phyloP scores from a whole-genome alignment of 2,797 vertebrate genomes.

The Nannoperca obscura region DNA sequence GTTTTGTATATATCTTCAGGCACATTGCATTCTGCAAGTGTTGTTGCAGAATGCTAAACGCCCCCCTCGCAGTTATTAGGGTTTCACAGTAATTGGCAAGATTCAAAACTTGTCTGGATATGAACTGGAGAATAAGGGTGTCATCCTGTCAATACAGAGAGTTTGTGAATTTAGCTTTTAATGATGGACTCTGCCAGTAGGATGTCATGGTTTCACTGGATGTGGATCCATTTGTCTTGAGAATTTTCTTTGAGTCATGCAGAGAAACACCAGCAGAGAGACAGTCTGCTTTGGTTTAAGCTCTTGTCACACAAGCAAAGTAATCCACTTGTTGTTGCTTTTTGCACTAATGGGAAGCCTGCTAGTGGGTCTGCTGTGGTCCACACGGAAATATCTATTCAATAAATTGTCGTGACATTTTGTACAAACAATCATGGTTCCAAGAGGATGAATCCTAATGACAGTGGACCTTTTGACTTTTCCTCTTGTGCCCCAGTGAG shows the following conservation, averaged over 20 bases:
- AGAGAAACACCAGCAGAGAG: background rate
- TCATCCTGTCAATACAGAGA: conserved; percentile 16
- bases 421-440: too few species aligned
- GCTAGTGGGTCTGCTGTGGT: background rate
- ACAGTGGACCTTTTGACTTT: too few species aligned
- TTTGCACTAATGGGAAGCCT: background rate
- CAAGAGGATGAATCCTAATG: too few species aligned
- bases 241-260: conserved; percentile 26
- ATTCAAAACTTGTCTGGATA: conserved; percentile 22
- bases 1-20: conserved; percentile 42
- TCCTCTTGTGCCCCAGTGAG: too few species aligned
- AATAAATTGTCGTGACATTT: background rate
- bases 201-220: conserved; percentile 32
- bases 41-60: conserved; percentile 45
- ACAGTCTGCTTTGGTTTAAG: conserved; percentile 2
- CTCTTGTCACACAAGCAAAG: conserved; percentile 6
- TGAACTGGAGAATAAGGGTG: conserved; percentile 15
- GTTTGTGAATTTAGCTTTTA: conserved; percentile 30
- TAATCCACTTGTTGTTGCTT: background rate
- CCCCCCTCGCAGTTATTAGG: background rate
- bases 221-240: conserved; percentile 23
- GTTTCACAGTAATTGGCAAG: conserved; percentile 29
- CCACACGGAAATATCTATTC: background rate
- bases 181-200: conserved; percentile 26
- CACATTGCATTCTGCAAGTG: conserved; percentile 7